phyloP scores from a whole-genome alignment of 2,113 vertebrate genomes.

The Podilymbus podiceps region DNA sequence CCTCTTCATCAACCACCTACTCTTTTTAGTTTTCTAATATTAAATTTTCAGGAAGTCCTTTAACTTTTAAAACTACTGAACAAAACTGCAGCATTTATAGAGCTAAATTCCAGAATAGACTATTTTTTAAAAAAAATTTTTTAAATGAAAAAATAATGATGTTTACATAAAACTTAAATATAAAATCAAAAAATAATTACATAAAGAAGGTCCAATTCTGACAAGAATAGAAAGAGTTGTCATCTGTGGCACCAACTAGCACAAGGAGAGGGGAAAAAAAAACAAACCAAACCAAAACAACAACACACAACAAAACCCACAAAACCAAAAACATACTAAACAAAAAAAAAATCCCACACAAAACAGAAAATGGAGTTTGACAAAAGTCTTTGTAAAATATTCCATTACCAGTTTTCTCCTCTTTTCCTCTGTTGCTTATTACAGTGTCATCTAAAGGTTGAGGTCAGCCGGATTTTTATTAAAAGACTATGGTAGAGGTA shows the following conservation, averaged over 20 bases:
- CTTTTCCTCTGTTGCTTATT: background rate
- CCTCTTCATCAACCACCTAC: background rate
- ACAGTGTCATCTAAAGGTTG: background rate
- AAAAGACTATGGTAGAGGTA: background rate
- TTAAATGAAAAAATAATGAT: background rate
- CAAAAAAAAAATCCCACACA: background rate
- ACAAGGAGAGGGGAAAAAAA: background rate
- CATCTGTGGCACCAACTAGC: constrained; percentile 49
- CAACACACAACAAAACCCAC: background rate
- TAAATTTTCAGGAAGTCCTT: background rate
- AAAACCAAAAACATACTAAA: background rate
- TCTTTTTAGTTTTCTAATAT: background rate
- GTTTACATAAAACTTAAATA: background rate
- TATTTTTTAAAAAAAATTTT: no score
- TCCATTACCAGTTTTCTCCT: background rate
- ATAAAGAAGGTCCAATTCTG: background rate
- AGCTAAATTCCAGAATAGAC: background rate
- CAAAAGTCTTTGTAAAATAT: background rate
- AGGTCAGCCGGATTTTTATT: background rate
- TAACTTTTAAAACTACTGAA: background rate
- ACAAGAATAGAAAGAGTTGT: constrained; percentile 33
- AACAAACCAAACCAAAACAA: background rate
- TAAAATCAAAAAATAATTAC: background rate
- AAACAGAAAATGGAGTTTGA: background rate
- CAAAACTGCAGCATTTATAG: background rate